Conservation (phyloP, 2,797 vertebrate genomes). For the Paguma larvata region DNA sequence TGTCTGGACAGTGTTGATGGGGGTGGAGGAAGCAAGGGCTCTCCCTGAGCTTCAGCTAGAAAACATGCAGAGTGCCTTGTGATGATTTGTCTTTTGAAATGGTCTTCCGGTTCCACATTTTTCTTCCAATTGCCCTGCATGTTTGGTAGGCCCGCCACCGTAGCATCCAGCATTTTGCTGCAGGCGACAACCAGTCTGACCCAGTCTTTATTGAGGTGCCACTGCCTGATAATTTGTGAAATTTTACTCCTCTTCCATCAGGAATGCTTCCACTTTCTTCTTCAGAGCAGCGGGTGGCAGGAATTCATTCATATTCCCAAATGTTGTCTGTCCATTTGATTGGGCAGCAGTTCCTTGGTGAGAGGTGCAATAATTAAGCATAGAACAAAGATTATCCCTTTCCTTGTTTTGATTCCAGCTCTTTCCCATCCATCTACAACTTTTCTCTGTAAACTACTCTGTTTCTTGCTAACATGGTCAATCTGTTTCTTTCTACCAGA, state of each 20-base stretch:
- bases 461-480: neutral
- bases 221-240: neutral
- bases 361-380: neutral
- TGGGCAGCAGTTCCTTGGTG: neutral
- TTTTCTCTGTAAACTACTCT: neutral
- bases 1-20: neutral
- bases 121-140: neutral
- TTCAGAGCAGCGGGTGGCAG: too few relatives aligned
- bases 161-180: neutral
- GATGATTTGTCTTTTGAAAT: neutral
- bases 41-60: neutral
- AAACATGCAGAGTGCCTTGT: neutral
- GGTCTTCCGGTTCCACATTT: neutral
- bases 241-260: neutral
- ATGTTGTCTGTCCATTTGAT: neutral
- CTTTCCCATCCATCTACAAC: neutral
- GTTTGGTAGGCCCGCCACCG: too few relatives aligned
- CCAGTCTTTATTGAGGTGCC: neutral
- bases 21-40: neutral
- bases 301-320: neutral
- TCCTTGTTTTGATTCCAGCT: neutral
- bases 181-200: neutral
- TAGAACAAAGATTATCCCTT: neutral
- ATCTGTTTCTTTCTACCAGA: neutral
- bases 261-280: neutral